These are phyloP conservation scores for Callipepla californica DNA, from an alignment of 2,113 vertebrate genomes.

Conservation along the genomic window DNA sequence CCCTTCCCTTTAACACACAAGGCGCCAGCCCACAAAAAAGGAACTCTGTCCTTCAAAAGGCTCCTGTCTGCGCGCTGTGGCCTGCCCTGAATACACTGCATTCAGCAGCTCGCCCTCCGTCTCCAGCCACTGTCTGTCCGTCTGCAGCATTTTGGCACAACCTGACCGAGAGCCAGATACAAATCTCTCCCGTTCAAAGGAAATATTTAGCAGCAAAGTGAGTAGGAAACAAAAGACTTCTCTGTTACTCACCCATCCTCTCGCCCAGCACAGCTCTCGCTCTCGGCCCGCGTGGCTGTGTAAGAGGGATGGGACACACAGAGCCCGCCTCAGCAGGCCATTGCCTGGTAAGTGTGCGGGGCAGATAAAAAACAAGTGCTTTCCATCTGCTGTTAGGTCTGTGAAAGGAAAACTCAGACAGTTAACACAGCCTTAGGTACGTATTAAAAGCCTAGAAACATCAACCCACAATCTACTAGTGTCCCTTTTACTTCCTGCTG, in stretches of 20 bases:
- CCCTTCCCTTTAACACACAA: background rate
- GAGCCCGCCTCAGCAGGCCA: background rate
- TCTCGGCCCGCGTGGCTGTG: background rate
- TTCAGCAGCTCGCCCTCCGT: background rate
- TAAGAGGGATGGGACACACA: background rate
- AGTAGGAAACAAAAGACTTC: slow-evolving; percentile 7
- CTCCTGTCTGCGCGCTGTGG: background rate
- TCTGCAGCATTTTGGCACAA: background rate
- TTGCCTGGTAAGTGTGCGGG: background rate
- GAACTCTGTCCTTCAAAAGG: background rate
- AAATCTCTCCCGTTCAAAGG: slow-evolving; percentile 38
- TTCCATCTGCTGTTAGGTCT: background rate
- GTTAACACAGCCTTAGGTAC: background rate
- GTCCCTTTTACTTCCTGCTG: background rate
- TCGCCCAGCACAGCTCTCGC: background rate
- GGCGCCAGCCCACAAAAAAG: slow-evolving; percentile 40
- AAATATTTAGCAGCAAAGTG: slow-evolving; percentile 37
- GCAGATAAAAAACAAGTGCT: background rate
- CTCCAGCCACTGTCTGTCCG: background rate
- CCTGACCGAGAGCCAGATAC: background rate
- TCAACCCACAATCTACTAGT: rapidly evolving
- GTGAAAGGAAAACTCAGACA: slow-evolving; percentile 31
- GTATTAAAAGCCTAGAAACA: background rate
- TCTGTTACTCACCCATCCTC: slow-evolving; percentile 38
- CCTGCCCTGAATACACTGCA: slow-evolving; percentile 19